These are phyloP conservation scores for Ictalurus furcatus DNA, from an alignment of 2,113 vertebrate genomes.

Conservation along the genomic window DNA sequence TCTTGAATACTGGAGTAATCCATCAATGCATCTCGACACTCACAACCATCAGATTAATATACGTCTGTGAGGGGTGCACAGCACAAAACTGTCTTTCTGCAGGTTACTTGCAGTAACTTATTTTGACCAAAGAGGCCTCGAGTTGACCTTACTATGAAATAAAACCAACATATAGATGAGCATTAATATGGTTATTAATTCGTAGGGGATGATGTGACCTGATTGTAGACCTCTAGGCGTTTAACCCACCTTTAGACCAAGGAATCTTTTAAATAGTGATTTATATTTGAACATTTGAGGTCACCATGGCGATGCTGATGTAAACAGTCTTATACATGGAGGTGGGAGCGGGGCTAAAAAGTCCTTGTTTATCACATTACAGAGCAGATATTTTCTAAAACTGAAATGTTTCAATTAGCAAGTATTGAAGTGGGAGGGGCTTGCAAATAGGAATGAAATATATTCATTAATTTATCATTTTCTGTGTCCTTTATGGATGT, in stretches of 20 bases:
- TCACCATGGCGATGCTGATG: background rate
- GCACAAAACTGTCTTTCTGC: background rate
- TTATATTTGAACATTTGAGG: background rate
- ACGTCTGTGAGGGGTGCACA: background rate
- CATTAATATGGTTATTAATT: background rate
- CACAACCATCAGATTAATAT: background rate
- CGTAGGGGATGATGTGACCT: background rate
- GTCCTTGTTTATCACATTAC: background rate
- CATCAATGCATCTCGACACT: background rate
- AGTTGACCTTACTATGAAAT: no score
- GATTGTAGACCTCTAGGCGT: background rate
- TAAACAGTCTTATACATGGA: background rate
- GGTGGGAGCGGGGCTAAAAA: background rate
- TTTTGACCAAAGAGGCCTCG: no score
- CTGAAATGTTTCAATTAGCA: background rate
- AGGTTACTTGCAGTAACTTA: background rate
- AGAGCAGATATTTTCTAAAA: background rate
- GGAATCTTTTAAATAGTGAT: background rate
- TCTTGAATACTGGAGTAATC: background rate
- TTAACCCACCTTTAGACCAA: background rate
- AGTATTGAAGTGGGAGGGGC: background rate
- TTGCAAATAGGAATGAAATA: background rate
- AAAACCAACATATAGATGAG: no score
- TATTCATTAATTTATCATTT: background rate
- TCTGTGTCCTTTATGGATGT: background rate